A percentile compares a stretch with the other conserved stretches of the same genome.
phyloP scores from a whole-genome alignment of 2,113 vertebrate species.

The Prionailurus viverrinus region DNA sequence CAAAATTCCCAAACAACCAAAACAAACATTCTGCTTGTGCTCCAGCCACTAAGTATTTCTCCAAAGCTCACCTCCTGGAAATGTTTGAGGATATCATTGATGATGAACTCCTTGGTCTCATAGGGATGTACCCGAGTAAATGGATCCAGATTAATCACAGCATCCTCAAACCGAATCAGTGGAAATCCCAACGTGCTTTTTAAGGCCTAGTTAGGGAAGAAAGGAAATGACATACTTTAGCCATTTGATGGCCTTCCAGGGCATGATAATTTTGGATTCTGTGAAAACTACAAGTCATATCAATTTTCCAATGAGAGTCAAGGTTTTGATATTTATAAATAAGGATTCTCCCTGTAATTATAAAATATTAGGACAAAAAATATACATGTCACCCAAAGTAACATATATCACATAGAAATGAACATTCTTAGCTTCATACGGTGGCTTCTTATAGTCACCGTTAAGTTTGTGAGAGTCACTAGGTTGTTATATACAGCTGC shows the following conservation, averaged over 20 bases:
- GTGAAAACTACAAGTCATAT: background rate
- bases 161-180: constrained; percentile 96
- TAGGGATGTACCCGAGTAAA: constrained; percentile 98
- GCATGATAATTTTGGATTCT: constrained; percentile 32
- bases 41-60: background rate
- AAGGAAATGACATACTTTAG: constrained; percentile 25
- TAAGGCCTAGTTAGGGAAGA: constrained; percentile 88
- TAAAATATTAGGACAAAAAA: background rate
- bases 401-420: background rate
- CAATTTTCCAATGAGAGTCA: background rate
- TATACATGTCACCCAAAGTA: background rate
- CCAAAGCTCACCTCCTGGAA: constrained; percentile 93
- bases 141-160: constrained; percentile 97
- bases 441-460: background rate
- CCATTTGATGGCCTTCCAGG: background rate
- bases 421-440: background rate
- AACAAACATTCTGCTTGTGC: background rate
- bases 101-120: constrained; percentile 97
- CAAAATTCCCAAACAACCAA: background rate
- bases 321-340: background rate
- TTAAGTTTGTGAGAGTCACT: background rate
- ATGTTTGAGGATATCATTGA: constrained; percentile 97
- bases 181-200: constrained; percentile 96
- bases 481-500: background rate
- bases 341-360: constrained; percentile 23